Percentiles rank a stretch among this genome's conserved stretches.
Conservation (phyloP, 2,797 vertebrate genomes). For the Clarias laeviceps region DNA sequence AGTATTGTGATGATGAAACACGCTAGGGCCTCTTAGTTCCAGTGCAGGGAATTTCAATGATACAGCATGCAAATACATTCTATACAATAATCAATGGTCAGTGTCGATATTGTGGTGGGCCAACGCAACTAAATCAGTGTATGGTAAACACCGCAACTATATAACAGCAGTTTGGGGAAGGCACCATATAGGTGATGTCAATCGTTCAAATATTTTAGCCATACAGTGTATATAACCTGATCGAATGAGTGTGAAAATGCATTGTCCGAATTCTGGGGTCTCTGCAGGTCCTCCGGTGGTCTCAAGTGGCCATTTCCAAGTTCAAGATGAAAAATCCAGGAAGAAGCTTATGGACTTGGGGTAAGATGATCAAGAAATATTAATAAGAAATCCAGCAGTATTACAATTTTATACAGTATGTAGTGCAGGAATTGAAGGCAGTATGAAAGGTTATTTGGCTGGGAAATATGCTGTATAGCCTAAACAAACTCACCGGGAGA, state of each 20-base stretch:
- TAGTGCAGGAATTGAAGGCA: background rate
- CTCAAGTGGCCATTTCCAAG: conserved; percentile 65
- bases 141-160: background rate
- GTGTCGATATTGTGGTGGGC: too few relatives aligned
- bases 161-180: background rate
- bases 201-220: background rate
- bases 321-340: conserved; percentile 76
- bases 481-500: background rate
- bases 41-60: background rate
- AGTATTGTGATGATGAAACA: background rate
- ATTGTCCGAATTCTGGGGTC: background rate
- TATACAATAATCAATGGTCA: background rate
- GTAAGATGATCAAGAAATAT: conserved; percentile 70
- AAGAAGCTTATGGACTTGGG: conserved; percentile 75
- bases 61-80: background rate
- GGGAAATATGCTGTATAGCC: background rate
- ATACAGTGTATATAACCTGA: background rate
- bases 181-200: background rate
- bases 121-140: too few relatives aligned
- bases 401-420: conserved; percentile 5
- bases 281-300: conserved; percentile 67
- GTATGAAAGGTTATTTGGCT: background rate
- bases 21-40: background rate
- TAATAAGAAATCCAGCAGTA: background rate
- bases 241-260: background rate